These are phyloP conservation scores for Oreonectes daqikongensis DNA, from an alignment of 2,797 vertebrate genomes.

Conservation along the genomic window DNA sequence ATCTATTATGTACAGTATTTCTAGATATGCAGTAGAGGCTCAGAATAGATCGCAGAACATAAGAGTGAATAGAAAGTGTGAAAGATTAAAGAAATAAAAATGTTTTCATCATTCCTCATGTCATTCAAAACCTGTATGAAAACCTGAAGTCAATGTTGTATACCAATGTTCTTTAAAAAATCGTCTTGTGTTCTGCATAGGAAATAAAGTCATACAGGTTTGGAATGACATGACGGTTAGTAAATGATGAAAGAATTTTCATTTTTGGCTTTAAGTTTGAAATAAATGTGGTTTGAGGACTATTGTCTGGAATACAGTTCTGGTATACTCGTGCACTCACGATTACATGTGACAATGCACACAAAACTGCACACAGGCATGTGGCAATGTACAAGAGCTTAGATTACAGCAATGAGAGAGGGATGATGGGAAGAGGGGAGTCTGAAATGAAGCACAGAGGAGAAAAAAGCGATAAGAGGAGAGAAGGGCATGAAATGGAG, in stretches of 20 bases:
- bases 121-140: too few species aligned
- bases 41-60: constrained; percentile 14
- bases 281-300: constrained; percentile 50
- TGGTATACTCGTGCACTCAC: constrained; percentile 15
- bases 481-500: constrained; percentile 8
- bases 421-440: neutral
- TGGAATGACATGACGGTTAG: too few species aligned
- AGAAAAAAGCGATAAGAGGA: neutral
- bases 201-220: too few species aligned
- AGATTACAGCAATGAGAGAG: neutral
- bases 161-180: too few species aligned
- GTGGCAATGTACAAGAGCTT: neutral
- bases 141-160: too few species aligned
- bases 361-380: constrained; percentile 23
- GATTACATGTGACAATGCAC: constrained; percentile 30
- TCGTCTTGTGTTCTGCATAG: too few species aligned
- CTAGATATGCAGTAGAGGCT: neutral
- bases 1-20: neutral
- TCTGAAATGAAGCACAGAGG: constrained; percentile 4
- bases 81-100: neutral
- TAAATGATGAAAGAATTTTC: too few species aligned
- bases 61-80: constrained; percentile 16
- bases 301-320: constrained; percentile 41
- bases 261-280: constrained; percentile 24
- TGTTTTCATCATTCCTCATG: too few species aligned